Evolutionary conservation across 2,113 vertebrate species (phyloP).

Genomic region (Zosterops japonicus): DNA sequence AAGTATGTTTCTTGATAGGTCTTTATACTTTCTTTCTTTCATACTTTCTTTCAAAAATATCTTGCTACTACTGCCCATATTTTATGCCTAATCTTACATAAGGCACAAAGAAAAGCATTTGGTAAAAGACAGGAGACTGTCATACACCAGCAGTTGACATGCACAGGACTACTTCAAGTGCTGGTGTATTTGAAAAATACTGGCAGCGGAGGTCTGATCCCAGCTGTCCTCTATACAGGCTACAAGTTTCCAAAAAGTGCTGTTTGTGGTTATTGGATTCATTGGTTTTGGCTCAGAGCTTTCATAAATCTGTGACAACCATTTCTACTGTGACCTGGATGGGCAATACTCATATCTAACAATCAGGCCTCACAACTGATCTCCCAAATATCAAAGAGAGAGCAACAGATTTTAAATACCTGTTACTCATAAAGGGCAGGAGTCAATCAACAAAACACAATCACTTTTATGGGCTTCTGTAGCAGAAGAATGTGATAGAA

Average conservation of each 20-base stretch:
- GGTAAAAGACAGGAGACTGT: not conserved
- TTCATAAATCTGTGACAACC: not conserved
- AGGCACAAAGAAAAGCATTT: not conserved
- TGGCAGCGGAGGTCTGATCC: not conserved
- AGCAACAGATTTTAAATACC: not conserved
- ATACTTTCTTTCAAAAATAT: not conserved
- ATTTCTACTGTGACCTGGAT: not conserved
- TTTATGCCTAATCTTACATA: not conserved
- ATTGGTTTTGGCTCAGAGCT: not conserved
- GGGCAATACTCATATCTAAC: fast-evolving
- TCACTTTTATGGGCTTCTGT: not conserved
- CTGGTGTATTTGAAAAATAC: not conserved
- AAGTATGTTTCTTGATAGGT: not conserved
- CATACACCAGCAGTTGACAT: not conserved
- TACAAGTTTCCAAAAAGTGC: not conserved
- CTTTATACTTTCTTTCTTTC: not conserved
- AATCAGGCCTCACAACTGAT: not conserved
- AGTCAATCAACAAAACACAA: not conserved
- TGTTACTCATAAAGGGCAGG: not conserved
- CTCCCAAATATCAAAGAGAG: not conserved
- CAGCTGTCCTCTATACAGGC: not conserved
- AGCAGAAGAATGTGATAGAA: not conserved
- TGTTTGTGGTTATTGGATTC: not conserved
- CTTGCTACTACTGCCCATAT: not conserved
- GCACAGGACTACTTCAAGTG: not conserved